Percentiles rank a stretch among this genome's conserved stretches.
Conservation (phyloP, 2,888 invertebrate genomes). For the Odontothrips loti region DNA sequence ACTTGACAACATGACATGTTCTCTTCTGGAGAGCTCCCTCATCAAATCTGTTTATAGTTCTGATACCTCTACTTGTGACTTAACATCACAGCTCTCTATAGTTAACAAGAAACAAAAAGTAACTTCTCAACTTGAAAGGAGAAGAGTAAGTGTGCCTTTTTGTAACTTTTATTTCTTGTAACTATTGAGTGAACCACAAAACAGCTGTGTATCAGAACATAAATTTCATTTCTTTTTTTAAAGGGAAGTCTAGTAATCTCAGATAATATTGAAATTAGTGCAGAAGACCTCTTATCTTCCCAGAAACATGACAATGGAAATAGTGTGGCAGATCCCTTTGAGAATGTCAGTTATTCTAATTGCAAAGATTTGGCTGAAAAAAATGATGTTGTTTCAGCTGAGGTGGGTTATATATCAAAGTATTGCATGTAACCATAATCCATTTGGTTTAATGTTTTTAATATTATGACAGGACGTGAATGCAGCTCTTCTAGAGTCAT, state of each 20-base stretch:
- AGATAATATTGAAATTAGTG: neutral
- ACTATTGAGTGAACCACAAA: too few species aligned
- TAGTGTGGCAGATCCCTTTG: neutral
- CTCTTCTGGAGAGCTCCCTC: neutral
- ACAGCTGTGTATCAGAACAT: too few species aligned
- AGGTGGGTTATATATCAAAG: neutral
- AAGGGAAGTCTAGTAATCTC: neutral
- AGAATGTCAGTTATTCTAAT: neutral
- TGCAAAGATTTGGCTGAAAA: neutral
- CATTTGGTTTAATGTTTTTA: neutral
- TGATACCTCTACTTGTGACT: neutral
- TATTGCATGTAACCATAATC: neutral
- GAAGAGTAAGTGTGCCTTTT: neutral
- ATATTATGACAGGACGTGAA: neutral
- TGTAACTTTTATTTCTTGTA: too few species aligned
- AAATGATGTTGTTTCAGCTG: neutral
- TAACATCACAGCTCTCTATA: neutral
- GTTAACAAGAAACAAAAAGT: slow-evolving; percentile 12
- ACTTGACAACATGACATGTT: neutral
- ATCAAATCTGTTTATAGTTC: neutral
- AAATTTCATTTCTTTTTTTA: neutral
- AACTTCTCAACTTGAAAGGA: neutral
- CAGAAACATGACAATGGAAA: neutral
- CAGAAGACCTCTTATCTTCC: neutral
- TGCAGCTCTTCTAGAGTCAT: neutral